These are phyloP conservation scores for Hydrotaea cyrtoneurina DNA, from an alignment of 2,888 invertebrate genomes.

Conservation along the genomic window DNA sequence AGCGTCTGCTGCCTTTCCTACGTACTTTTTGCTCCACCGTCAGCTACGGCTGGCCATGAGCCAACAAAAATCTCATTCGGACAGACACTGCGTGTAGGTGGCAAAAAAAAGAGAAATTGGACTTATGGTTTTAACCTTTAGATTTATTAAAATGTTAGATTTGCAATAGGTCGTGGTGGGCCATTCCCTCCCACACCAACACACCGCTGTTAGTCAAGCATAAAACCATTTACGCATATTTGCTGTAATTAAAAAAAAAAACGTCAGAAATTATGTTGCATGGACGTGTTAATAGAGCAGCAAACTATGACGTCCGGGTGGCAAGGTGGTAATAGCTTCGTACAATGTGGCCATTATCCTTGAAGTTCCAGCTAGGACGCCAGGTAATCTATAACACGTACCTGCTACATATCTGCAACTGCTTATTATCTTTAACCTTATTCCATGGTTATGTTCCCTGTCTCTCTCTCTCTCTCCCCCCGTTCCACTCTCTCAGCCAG, in stretches of 20 bases:
- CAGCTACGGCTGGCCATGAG: background rate
- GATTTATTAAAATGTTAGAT: conserved; percentile 34
- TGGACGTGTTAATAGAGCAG: conserved; percentile 41
- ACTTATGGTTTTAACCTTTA: background rate
- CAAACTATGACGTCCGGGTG: background rate
- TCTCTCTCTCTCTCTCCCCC: background rate
- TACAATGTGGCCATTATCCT: conserved; percentile 50
- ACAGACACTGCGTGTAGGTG: background rate
- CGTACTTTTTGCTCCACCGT: too few species aligned
- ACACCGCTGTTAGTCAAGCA: background rate
- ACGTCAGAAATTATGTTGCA: conserved; percentile 55
- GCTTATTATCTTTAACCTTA: conserved; percentile 60
- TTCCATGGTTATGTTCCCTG: background rate
- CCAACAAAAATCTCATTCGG: background rate
- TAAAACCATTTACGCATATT: conserved; percentile 13
- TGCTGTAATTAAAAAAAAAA: conserved; percentile 60
- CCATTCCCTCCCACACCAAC: background rate
- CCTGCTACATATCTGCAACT: conserved; percentile 53
- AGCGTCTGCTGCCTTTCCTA: too few species aligned
- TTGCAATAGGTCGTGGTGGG: conserved; percentile 16
- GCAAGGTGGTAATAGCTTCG: background rate
- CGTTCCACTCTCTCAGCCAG: too few species aligned
- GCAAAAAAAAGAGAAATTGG: background rate
- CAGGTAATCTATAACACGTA: conserved; percentile 59
- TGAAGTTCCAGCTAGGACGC: conserved; percentile 28